Evolutionary conservation across 2,888 invertebrate species (phyloP).

Genomic region (Sarcophaga rosellei): DNA sequence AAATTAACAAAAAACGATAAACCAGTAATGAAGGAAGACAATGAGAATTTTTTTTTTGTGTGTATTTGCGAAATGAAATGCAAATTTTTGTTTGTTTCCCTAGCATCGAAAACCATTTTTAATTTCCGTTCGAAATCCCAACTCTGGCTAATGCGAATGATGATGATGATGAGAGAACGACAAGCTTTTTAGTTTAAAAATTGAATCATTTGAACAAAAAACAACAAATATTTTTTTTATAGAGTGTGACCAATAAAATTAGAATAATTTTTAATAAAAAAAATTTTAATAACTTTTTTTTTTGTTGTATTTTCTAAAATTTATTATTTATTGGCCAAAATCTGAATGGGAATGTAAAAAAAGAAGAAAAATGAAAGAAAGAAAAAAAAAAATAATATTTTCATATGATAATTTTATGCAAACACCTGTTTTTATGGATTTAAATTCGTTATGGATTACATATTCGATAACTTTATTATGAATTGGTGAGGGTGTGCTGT

Average conservation of each 20-base stretch:
- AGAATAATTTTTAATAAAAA: no score
- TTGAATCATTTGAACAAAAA: background rate
- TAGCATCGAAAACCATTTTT: conserved; percentile 42
- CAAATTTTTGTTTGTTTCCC: conserved; percentile 14
- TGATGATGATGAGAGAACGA: background rate
- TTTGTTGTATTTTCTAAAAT: no score
- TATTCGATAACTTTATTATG: background rate
- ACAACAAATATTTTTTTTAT: background rate
- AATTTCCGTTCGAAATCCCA: conserved; percentile 60
- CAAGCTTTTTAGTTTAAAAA: no score
- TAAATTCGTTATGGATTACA: background rate
- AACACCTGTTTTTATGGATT: conserved; percentile 43
- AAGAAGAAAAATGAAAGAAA: no score
- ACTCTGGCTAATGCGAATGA: background rate
- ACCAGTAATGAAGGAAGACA: background rate
- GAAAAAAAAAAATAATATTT: background rate
- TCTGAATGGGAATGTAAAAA: no score
- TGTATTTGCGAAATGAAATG: conserved; percentile 1
- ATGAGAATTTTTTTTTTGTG: background rate
- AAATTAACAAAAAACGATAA: no score
- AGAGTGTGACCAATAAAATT: background rate
- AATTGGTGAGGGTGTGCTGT: background rate
- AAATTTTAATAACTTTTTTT: no score
- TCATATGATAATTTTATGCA: conserved; percentile 40
- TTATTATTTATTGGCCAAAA: no score